Conservation (phyloP, 2,888 invertebrate genomes). For the Synanthedon andrenaeformis region DNA sequence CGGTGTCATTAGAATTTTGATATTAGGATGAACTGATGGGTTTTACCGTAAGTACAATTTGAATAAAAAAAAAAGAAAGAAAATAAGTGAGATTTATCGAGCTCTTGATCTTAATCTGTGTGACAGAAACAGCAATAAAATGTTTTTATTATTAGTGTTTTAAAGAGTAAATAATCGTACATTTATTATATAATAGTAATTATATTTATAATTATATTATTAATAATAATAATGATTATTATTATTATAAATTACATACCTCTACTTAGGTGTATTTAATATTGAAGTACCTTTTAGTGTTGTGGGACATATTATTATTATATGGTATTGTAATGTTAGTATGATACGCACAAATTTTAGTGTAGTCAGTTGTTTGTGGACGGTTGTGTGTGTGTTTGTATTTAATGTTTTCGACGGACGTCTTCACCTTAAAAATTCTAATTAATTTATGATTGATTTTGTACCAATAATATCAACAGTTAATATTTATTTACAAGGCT, state of each 20-base stretch:
- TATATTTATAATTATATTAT: constrained; percentile 8
- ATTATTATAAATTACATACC: neutral
- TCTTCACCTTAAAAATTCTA: neutral
- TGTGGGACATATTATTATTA: constrained; percentile 9
- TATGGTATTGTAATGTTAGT: constrained; percentile 41
- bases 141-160: constrained; percentile 25
- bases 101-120: constrained; percentile 59
- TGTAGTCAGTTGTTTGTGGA: constrained; percentile 38
- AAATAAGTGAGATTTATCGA: constrained; percentile 55
- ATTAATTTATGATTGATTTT: too few relatives aligned
- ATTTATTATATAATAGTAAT: too few relatives aligned
- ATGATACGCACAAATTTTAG: constrained; percentile 67
- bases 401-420: constrained; percentile 6
- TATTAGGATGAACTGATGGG: neutral
- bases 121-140: constrained; percentile 66
- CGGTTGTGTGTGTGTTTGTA: constrained; percentile 19
- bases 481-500: too few relatives aligned
- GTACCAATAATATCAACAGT: too few relatives aligned
- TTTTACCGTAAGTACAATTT: constrained; percentile 31
- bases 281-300: constrained; percentile 17
- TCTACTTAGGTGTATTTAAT: neutral
- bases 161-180: constrained; percentile 30
- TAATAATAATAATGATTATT: too few relatives aligned
- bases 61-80: constrained; percentile 23
- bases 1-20: neutral